Percentiles rank a stretch among this genome's conserved stretches.
phyloP scores from a whole-genome alignment of 2,113 vertebrate genomes.

The Rhagologus leucostigma region DNA sequence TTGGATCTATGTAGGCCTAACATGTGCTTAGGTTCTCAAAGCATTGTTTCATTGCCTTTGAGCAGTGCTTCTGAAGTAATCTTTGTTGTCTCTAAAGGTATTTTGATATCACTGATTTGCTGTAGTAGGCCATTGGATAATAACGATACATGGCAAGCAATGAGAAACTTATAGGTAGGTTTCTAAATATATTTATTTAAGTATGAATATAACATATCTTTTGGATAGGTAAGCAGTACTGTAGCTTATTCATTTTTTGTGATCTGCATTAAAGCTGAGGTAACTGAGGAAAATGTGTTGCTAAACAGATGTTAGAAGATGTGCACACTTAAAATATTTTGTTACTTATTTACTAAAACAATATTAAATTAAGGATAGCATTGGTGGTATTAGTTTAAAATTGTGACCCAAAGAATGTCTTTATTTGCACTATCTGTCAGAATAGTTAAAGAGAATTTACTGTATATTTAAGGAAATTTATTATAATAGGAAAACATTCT shows the following conservation, averaged over 20 bases:
- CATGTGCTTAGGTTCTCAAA: conserved; percentile 52
- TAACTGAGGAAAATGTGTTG: neutral
- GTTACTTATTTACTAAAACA: conserved; percentile 61
- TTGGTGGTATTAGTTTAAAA: conserved; percentile 47
- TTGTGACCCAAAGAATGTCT: conserved; percentile 81
- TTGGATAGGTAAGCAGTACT: conserved; percentile 38
- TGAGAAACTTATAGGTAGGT: conserved; percentile 22
- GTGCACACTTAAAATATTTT: conserved; percentile 64
- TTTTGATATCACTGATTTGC: conserved; percentile 34
- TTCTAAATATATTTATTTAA: conserved; percentile 73
- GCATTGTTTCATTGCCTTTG: conserved; percentile 50
- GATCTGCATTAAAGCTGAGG: conserved; percentile 23
- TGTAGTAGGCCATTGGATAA: conserved; percentile 40
- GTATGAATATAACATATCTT: conserved; percentile 55
- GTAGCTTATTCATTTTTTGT: conserved; percentile 49
- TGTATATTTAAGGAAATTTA: conserved; percentile 67
- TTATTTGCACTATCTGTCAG: conserved; percentile 80
- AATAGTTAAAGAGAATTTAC: conserved; percentile 65
- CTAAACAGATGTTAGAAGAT: conserved; percentile 47
- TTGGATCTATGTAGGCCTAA: conserved; percentile 55
- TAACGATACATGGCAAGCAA: conserved; percentile 33
- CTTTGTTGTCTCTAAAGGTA: conserved; percentile 46
- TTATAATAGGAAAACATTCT: conserved; percentile 50
- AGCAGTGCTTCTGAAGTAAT: conserved; percentile 46
- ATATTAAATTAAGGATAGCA: conserved; percentile 36